phyloP scores from a whole-genome alignment of 2,797 vertebrate genomes.

The Chaetophractus vellerosus region DNA sequence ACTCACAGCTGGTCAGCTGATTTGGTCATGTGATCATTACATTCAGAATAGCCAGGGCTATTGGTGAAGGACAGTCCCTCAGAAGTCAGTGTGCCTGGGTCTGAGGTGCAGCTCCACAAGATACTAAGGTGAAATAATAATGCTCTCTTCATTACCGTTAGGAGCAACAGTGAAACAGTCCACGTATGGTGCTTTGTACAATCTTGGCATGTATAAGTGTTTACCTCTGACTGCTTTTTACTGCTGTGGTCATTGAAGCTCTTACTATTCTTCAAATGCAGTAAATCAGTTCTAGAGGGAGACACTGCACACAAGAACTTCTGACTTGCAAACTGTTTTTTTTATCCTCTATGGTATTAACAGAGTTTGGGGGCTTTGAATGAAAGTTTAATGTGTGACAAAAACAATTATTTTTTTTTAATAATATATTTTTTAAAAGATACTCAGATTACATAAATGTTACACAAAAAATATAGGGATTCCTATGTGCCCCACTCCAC shows the following conservation, averaged over 20 bases:
- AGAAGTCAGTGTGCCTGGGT: not conserved
- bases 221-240: not conserved
- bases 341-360: not conserved
- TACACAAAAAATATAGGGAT: too few relatives aligned
- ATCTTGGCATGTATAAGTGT: not conserved
- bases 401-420: not conserved
- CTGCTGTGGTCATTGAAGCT: not conserved
- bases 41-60: not conserved
- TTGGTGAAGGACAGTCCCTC: not conserved
- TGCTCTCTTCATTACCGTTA: not conserved
- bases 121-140: not conserved
- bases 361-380: not conserved
- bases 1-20: not conserved
- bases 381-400: not conserved
- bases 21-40: not conserved
- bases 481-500: too few relatives aligned
- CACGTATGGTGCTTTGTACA: not conserved
- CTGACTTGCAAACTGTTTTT: not conserved
- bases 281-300: not conserved
- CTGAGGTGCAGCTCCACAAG: not conserved
- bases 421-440: too few relatives aligned
- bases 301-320: not conserved
- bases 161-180: not conserved
- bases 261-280: not conserved
- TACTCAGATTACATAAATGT: too few relatives aligned